Evolutionary conservation across 2,797 vertebrate species (phyloP), one percentile per base, ranked within the genome.

Genomic region (Sebastes glaucus): DNA sequence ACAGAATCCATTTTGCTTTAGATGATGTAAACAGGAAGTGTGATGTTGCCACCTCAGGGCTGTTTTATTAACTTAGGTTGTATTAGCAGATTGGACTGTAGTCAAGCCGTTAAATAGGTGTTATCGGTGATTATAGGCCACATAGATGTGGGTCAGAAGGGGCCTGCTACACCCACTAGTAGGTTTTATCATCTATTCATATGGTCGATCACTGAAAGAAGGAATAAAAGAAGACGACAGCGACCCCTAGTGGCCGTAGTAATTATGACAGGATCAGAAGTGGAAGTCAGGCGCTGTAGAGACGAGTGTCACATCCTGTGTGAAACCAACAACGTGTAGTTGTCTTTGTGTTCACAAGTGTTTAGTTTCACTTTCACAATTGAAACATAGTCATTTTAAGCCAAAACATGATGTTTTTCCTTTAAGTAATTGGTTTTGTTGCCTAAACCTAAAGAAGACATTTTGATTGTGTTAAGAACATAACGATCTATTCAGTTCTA

Each of bases 301-400:
- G 38, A 42, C 0, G 1, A 42, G 38, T 0, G 38, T 42, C 42
- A 46, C 16, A 46, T 46, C 42, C 42, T 0, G 16, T 46, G 16
- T 46, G 42, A 46, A 46, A 46, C 42, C 42, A 46, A 46, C 38
- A 46, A 46, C 14, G 16, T 18, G 42, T 46, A 46, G 16, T 46
- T 18, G 42, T 49, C 42, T 49, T 49, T 49, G 42, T 49, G 42
- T 49, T 49, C 42, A 49, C 42, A 49, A 49, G 42, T 49, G 0
- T 46, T 46, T 8, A 46, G 42, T 46, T 46, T 46, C 16, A 46
- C 42, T 46, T 46, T 46, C 16, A 46, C 42, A 46, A 7, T 49
- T 49, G 46, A n/a, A 49, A 49, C 18, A 49, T 49, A n/a, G 18
- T 49, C 0, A 20, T 49, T 49, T 49, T 49, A 49, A 49, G 3